These are phyloP conservation scores for Aegypius monachus DNA, from an alignment of 2,113 vertebrate species.

Conservation along the genomic window DNA sequence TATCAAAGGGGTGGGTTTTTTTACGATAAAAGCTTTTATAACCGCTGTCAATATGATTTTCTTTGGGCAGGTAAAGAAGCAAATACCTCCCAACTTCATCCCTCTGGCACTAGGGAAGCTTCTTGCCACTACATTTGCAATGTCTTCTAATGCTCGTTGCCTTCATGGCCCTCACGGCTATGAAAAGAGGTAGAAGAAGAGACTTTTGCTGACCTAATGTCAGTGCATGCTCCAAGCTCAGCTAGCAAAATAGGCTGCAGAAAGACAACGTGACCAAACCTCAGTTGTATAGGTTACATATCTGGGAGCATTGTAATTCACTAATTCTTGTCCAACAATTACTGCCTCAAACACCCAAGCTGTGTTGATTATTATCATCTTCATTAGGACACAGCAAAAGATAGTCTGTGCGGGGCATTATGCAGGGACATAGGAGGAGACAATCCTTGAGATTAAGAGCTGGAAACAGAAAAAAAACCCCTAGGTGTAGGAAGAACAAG, in stretches of 20 bases:
- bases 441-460: neutral
- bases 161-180: neutral
- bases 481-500: neutral
- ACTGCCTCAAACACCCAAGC: neutral
- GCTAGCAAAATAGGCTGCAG: neutral
- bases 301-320: neutral
- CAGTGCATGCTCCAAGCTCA: neutral
- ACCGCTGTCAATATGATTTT: neutral
- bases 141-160: neutral
- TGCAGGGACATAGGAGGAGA: neutral
- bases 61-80: neutral
- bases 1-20: neutral
- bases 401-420: neutral
- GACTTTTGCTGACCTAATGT: neutral
- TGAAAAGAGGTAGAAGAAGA: neutral
- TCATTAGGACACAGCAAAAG: neutral
- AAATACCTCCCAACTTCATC: neutral
- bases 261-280: neutral
- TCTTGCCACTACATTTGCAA: neutral
- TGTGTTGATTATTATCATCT: neutral
- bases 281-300: rapidly evolving
- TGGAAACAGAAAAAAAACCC: neutral
- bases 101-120: neutral
- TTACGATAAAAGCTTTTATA: neutral
- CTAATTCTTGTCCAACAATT: neutral